Base-by-base conservation (phyloP, 1,140 invertebrate genomes). In the Tetragonula clypearis region DNA sequence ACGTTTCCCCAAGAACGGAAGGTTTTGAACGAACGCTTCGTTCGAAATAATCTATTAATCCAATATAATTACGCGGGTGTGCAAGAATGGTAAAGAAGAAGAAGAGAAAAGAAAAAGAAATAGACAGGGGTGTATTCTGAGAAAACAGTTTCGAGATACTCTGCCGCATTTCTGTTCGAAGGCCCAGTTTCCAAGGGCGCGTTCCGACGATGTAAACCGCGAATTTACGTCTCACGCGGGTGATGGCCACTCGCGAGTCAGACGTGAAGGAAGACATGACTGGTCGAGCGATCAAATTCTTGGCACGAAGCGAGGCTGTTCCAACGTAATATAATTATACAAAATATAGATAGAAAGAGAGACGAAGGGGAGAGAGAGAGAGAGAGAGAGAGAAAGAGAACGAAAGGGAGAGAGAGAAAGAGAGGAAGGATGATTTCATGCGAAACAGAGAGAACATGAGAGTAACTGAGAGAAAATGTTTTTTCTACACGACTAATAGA, bases 401-500 rank as follows among this genome's bases (percentile, higher is more conserved):
- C 74, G 56, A 58, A 78, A 81, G 73, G 79, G 41, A 85, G 30
- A 30, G 30, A 81, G 58, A 87, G 78, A 84, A 75, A 82, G 65
- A 85, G 23, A 41, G 19, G 72, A 69, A 78, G 49, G 66, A 23
- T 80, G 71, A 30, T 26, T 60, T 41, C n/a, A 41, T 79, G 71
- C n/a, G 78, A 71, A 79, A 75, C 53, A 76, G 79, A 90, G 41
- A 73, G 41, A 49, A 49, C 41, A 8, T 49, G 41, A 49, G 41
- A 49, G 41, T 8, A 49, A 49, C 41, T 49, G 84, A 89, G 56
- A 78, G 82, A 85, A 87, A 87, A 74, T 90, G 89, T 78, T 90
- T 90, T 92, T 90, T 90, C 89, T 90, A 90, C 88, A 90, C 82
- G 84, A 90, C 80, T 88, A 88, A 49, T 90, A 90, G 83, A 86